Conservation (phyloP, 2,888 invertebrate genomes). For the Callosobruchus maculatus region DNA sequence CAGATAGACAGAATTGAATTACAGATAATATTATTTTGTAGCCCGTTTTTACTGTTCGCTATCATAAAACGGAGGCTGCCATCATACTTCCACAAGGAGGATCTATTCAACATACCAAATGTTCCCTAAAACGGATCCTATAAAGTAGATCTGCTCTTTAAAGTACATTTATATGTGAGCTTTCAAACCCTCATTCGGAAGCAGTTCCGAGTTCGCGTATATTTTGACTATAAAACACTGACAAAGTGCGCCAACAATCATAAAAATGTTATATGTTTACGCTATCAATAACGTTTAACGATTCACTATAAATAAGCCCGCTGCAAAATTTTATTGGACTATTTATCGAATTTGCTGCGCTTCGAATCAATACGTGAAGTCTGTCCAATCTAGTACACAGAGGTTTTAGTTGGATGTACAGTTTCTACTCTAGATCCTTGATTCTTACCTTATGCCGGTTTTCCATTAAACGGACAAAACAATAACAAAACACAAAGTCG, state of each 20-base stretch:
- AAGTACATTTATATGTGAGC: background rate
- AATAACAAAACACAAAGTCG: too few species aligned
- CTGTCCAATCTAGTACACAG: too few species aligned
- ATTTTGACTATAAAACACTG: background rate
- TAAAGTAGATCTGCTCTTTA: background rate
- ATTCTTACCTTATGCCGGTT: too few species aligned
- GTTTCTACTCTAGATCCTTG: too few species aligned
- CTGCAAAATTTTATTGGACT: background rate
- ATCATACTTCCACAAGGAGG: background rate
- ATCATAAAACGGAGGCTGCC: background rate
- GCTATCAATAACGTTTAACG: background rate
- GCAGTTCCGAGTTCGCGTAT: background rate
- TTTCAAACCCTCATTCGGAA: background rate
- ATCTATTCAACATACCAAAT: background rate
- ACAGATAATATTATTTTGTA: background rate
- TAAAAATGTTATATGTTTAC: background rate
- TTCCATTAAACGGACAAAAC: too few species aligned
- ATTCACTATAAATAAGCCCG: background rate
- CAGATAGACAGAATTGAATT: background rate
- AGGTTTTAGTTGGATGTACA: too few species aligned
- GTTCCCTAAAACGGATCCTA: background rate
- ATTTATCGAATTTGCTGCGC: background rate
- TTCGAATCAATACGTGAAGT: background rate
- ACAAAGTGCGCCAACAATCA: background rate
- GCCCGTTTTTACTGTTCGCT: background rate